Base-by-base conservation (phyloP, 2,113 vertebrate species). In the Haemorhous mexicanus region DNA sequence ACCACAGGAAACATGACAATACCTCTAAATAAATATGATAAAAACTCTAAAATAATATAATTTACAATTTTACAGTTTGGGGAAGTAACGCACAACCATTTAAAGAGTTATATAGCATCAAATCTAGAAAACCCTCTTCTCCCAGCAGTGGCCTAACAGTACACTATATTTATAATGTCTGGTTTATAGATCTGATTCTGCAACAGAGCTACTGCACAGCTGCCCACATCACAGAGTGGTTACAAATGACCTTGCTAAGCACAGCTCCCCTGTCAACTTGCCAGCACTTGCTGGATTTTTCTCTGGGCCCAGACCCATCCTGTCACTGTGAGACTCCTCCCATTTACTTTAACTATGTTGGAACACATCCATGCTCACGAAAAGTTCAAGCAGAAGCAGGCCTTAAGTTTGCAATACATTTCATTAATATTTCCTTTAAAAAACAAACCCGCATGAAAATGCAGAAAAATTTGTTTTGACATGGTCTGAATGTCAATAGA, bases 281-380 rank as follows among this genome's bases (percentile, higher is more conserved):
- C 89, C 93, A 94, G 84, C 30, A 58, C 33, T 84, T 10, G 6
- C 37, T 87, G 44, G 56, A 81, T 89, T 91, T 94, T 97, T 75
- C 77, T 89, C 58, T 78, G n/a, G 28, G 81, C 82, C 77, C 91
- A 91, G 81, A 89, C n/a, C 30, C 43, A 4, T 75, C 70, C 41
- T 89, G 85, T 89, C 74, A 76, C 46, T 50, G 53, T 4, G 15
- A 50, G 49, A 49, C 75, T 78, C 78, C 74, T 87, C 61, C 52
- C 53, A 22, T 68, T 91, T 77, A 76, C 58, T 92, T 75, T 49
- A 79, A 82, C 17, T 62, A n/a, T 26, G 23, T 30, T 89, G 89
- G 89, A 96, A 83, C 62, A 41, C 46, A 50, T 91, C 74, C 78
- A 85, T 10, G 17, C 39, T 77, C 58, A 43, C 58, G 55, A 53